Evolutionary conservation across 2,888 invertebrate genomes (phyloP).

Genomic region (Periphyllus acericola): DNA sequence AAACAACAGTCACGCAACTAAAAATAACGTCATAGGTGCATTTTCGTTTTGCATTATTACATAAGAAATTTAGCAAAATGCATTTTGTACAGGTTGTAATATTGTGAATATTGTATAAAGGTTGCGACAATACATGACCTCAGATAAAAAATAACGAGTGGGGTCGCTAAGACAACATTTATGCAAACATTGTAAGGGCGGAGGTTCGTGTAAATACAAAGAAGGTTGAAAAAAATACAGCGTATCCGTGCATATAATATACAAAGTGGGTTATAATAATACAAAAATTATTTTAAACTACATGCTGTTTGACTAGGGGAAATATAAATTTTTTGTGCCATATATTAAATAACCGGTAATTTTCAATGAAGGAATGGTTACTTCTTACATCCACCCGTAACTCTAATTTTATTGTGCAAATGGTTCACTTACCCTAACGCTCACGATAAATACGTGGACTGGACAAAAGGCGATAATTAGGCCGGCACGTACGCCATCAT

Average conservation of each 20-base stretch:
- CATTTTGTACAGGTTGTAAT: constrained; percentile 32
- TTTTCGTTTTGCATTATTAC: neutral
- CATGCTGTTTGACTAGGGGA: neutral
- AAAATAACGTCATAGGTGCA: neutral
- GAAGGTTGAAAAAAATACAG: neutral
- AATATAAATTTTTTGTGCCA: neutral
- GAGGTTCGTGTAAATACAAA: neutral
- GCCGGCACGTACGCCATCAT: neutral
- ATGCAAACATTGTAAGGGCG: constrained; percentile 18
- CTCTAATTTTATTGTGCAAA: neutral
- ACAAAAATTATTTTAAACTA: neutral
- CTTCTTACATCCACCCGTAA: neutral
- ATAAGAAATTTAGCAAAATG: constrained; percentile 35
- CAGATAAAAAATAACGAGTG: neutral
- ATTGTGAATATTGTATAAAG: constrained; percentile 31
- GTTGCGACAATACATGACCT: constrained; percentile 3
- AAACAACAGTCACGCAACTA: neutral
- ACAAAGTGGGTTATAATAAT: neutral
- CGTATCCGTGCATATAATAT: no score
- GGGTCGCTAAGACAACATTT: constrained; percentile 53
- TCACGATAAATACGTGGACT: neutral
- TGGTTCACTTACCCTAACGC: neutral
- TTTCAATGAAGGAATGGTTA: neutral
- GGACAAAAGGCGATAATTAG: constrained; percentile 52
- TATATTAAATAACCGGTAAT: neutral